Conservation (phyloP, 1,140 invertebrate species). For the Papilio xuthus region DNA sequence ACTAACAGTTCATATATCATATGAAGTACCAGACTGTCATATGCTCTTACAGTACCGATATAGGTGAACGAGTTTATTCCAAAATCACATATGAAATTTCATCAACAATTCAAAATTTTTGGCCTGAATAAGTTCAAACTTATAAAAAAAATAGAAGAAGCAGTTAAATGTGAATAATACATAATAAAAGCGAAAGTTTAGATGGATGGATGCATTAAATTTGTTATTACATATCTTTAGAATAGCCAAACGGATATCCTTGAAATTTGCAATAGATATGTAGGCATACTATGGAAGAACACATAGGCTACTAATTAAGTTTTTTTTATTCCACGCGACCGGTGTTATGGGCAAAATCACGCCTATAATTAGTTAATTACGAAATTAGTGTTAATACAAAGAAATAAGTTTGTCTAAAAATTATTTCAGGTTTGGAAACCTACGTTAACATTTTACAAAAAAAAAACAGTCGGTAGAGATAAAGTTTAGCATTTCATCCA, state of each 20-base stretch:
- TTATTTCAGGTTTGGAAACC: neutral
- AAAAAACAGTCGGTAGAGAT: neutral
- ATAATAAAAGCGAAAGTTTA: no score
- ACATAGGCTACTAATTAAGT: no score
- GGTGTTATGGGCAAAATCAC: no score
- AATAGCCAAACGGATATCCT: no score
- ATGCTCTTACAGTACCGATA: neutral
- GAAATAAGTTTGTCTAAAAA: neutral
- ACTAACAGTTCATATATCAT: constrained; percentile 1
- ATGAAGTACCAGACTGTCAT: neutral
- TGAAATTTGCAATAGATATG: no score
- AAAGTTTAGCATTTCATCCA: neutral
- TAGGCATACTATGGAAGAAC: no score
- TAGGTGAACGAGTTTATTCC: neutral
- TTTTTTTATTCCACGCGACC: no score
- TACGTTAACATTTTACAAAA: neutral
- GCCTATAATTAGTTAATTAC: neutral
- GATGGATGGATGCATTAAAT: no score
- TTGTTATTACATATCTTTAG: no score
- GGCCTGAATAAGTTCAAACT: neutral
- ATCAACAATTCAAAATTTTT: neutral
- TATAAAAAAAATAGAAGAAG: no score
- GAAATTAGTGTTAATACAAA: neutral
- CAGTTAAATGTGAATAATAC: no score
- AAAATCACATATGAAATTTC: neutral